Base-by-base conservation (phyloP, 2,113 vertebrate genomes). In the Nannobrachium achirus region DNA sequence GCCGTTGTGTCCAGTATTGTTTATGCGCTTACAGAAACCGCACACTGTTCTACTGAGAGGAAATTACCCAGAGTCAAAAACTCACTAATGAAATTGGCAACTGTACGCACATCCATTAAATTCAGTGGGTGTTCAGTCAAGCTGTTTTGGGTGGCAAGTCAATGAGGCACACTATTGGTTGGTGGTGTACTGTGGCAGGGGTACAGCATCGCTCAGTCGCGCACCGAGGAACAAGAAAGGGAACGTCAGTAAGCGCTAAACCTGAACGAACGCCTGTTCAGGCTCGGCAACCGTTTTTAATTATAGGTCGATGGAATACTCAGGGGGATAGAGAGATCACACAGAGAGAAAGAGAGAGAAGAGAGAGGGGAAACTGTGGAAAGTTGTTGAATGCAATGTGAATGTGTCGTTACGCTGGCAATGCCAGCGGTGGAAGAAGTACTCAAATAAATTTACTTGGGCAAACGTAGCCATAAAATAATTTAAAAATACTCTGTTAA, bases 221-320 rank as follows among this genome's bases (percentile, higher is more conserved):
- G 8, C 49, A 16, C n/a, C 11, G 18, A 44, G 58, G 10, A 44
- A 11, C 40, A 25, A 18, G 41, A 60, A 10, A 13, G 20, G 10
- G 60, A 15, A 25, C 1, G 51, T n/a, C 38, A 20, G 7, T 44
- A n/a, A 55, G 15, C 15, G 19, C 45, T 15, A 7, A 60, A 70
- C 55, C 68, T 68, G 58, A 66, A 63, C 0, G 20, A 45, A 38
- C 25, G n/a, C 67, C 25, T 10, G 1, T 6, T 63, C 58, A 4
- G 55, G 53, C 44, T 1, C 4, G 4, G 55, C 57, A 65, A 64
- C 45, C 48, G 51, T 53, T 78, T 81, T 77, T 73, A 73, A 78
- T 69, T 63, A 72, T 49, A 42, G 49, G 20, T 60, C 42, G 5
- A 38, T 6, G 13, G 40, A 15, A 71, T 41, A 16, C 52, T 55